Base-by-base conservation (phyloP, 2,113 vertebrate genomes). In the Myiopsitta monachus region DNA sequence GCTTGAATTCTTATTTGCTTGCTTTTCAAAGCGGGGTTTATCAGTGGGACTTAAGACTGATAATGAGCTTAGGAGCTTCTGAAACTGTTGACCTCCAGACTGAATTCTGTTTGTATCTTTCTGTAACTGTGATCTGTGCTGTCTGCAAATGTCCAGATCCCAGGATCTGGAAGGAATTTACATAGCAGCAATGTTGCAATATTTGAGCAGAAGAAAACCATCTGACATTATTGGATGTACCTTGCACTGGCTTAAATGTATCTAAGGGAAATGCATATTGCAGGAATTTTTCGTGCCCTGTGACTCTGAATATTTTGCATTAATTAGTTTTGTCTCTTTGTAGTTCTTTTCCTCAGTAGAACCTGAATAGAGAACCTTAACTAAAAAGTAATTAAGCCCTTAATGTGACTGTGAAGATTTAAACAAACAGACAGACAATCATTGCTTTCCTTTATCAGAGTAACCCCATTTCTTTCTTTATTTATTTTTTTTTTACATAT, bases 261-360 rank as follows among this genome's bases (percentile, higher is more conserved):
- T 95, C 43, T 57, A 75, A 91, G 22, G 4, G 36, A 92, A 91
- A 89, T 44, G 16, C 55, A 55, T 87, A 72, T 68, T 78, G 51
- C 17, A 78, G 47, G 39, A 82, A 18, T 52, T 68, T 75, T 63
- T 91, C 78, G 30, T 87, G 23, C 14, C 91, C 23, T 27, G 8
- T 61, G 57, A 91, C 61, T 91, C 67, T 84, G 73, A 89, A 91
- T 91, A 64, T 97, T 92, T 87, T 87, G 36, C 47, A 82, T 82
- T 83, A 78, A 88, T 88, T 88, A 90, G 8, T 81, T 84, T 84
- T 82, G 7, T 46, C 33, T 96, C 30, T 87, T 82, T 61, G 54
- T 76, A 61, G 38, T 64, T 88, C 21, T 90, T 28, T 83, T 87
- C 28, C n/a, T 87, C 67, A 44, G 30, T 44, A 85, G 81, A 76